A percentile compares a stretch with the other conserved stretches of the same genome.
Conservation (phyloP, 2,888 invertebrate genomes). For the Apamea crenata region DNA sequence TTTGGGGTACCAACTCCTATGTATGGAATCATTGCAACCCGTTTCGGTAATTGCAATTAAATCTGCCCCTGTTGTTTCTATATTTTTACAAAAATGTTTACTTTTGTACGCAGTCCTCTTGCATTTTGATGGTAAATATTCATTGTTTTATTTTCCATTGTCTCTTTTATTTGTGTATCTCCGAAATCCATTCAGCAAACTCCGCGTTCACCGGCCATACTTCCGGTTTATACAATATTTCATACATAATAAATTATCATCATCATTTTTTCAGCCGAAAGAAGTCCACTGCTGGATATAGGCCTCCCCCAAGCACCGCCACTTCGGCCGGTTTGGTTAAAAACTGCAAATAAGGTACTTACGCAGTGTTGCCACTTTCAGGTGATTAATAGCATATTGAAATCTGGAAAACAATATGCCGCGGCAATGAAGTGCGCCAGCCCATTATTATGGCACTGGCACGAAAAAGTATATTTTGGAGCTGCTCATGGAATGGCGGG, state of each 20-base stretch:
- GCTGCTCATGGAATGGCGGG: slow-evolving; percentile 97
- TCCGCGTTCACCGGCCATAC: too few relatives aligned
- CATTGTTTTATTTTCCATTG: too few relatives aligned
- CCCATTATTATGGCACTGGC: slow-evolving; percentile 96
- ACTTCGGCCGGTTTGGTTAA: not conserved
- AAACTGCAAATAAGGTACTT: not conserved
- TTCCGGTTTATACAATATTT: too few relatives aligned
- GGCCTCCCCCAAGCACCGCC: not conserved
- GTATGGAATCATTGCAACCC: too few relatives aligned
- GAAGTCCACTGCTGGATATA: not conserved
- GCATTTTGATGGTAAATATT: too few relatives aligned
- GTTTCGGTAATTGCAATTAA: too few relatives aligned
- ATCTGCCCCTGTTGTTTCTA: too few relatives aligned
- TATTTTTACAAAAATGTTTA: too few relatives aligned
- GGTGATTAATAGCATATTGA: slow-evolving; percentile 91
- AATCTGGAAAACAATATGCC: slow-evolving; percentile 92
- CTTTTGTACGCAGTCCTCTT: too few relatives aligned
- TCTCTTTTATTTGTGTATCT: too few relatives aligned
- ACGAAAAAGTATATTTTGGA: slow-evolving; percentile 95
- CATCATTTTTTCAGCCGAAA: not conserved
- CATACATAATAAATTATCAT: not conserved
- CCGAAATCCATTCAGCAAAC: too few relatives aligned
- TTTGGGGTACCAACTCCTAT: too few relatives aligned
- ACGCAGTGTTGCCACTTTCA: slow-evolving; percentile 74
- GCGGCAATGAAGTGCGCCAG: slow-evolving; percentile 87